phyloP scores from a whole-genome alignment of 2,888 invertebrate species.

The Galeopsomyia nigrocyanea region DNA sequence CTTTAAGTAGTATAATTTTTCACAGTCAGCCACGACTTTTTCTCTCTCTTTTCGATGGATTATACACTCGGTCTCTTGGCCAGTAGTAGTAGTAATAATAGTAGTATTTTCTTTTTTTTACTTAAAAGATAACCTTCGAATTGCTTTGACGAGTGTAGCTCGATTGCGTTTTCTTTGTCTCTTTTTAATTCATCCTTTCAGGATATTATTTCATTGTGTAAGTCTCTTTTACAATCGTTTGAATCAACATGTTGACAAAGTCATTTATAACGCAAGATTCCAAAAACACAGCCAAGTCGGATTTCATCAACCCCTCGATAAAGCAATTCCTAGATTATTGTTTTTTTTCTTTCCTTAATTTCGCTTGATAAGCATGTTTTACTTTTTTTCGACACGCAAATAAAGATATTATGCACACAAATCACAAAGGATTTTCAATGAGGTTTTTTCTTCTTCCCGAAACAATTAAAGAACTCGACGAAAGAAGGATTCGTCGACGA shows the following conservation, averaged over 20 bases:
- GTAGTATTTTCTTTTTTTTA: neutral
- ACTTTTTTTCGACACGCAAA: conserved; percentile 43
- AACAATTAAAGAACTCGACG: conserved; percentile 21
- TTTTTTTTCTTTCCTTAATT: conserved; percentile 20
- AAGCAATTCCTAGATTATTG: conserved; percentile 46
- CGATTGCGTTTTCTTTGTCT: conserved; percentile 38
- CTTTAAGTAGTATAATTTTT: conserved; percentile 48
- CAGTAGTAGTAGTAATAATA: conserved; percentile 14
- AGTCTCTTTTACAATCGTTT: conserved; percentile 12
- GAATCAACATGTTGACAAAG: conserved; percentile 25
- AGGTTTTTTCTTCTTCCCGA: conserved; percentile 11
- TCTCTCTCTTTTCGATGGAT: conserved; percentile 42
- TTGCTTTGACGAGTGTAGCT: conserved; percentile 36
- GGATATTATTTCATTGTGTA: conserved; percentile 18
- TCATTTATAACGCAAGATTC: conserved; percentile 28
- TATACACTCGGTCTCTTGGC: conserved; percentile 40
- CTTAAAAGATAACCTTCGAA: conserved; percentile 41
- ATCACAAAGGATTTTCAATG: conserved; percentile 40
- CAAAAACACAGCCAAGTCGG: conserved; percentile 32
- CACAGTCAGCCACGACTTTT: conserved; percentile 57
- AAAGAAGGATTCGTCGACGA: conserved; percentile 29
- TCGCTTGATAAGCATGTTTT: conserved; percentile 36
- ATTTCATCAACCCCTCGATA: conserved; percentile 16
- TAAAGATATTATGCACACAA: conserved; percentile 49
- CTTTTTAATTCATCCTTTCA: conserved; percentile 29